Evolutionary conservation across 2,797 vertebrate species (phyloP).

Genomic region (Cyclopterus lumpus): DNA sequence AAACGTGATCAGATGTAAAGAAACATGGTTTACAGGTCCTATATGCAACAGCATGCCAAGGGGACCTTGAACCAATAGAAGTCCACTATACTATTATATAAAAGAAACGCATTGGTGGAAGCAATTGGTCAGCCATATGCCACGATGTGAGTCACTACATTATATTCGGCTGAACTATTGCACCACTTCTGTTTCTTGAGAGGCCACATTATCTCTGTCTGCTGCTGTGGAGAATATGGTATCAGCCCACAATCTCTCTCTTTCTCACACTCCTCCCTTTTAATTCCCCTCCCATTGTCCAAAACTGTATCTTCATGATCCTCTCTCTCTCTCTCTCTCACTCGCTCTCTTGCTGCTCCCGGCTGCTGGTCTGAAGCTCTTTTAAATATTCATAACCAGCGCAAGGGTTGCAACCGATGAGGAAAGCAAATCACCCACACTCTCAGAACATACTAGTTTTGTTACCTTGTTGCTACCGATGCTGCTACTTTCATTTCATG

Average conservation of each 20-base stretch:
- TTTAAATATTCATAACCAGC: conserved; percentile 69
- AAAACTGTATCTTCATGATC: conserved; percentile 29
- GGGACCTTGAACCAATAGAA: background rate
- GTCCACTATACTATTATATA: background rate
- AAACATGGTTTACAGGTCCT: background rate
- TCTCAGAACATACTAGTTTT: conserved; percentile 3
- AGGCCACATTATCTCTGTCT: conserved; percentile 23
- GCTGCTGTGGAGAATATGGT: conserved; percentile 9
- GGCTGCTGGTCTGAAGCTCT: conserved; percentile 53
- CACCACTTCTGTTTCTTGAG: conserved; percentile 27
- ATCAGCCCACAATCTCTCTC: conserved; percentile 12
- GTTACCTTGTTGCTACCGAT: background rate
- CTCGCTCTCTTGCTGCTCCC: conserved; percentile 15
- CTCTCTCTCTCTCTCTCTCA: conserved; percentile 2
- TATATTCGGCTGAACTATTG: conserved; percentile 25
- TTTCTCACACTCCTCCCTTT: background rate
- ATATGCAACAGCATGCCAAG: background rate
- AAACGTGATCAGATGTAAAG: background rate
- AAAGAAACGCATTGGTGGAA: conserved; percentile 10
- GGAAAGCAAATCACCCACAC: conserved; percentile 7
- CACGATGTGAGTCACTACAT: background rate
- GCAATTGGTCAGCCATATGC: conserved; percentile 23
- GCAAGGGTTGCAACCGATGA: conserved; percentile 40
- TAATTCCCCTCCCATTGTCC: conserved; percentile 22
- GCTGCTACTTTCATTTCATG: background rate